Base-by-base conservation (phyloP, 2,888 invertebrate genomes). In the Oxyteleia sp. region DNA sequence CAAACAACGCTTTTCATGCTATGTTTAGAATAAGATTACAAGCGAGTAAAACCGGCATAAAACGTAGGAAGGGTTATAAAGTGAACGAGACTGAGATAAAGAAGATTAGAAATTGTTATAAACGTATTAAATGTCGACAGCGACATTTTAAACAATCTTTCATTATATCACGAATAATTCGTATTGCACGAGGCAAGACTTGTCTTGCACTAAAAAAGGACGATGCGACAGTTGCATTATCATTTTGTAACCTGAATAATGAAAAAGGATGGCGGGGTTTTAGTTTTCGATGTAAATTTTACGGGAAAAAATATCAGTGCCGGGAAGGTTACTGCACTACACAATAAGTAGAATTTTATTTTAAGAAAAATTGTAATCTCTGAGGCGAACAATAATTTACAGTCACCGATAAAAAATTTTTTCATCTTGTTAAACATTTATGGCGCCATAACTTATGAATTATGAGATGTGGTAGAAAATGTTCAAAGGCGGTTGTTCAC, bases 1-100 rank as follows among this genome's bases (percentile, higher is more conserved):
- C n/a, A n/a, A n/a, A n/a, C n/a, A n/a, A n/a, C n/a, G n/a, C 76
- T 66, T 68, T 76, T 68, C 76, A 76, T 51, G 57, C 61, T 43
- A 32, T 45, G 76, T 49, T 76, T 76, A 51, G 76, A 68, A 76
- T 76, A 32, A 45, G 43, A 53, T 76, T 61, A 68, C 68, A 35
- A 66, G 61, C 47, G 20, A 29, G 32, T 18, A 35, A 55, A 51
- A 11, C 32, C 16, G 10, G 13, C 35, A 38, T 45, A 57, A 66
- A 57, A 55, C 43, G 18, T n/a, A 26, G 29, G 8, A 43, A 32
- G 43, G 29, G 15, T 51, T 29, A 61, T 53, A 43, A 16, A 53
- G 53, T 1, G 1, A 13, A 4, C 8, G 4, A 26, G 16, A 16
- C 20, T 5, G 26, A 26, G 32, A 32, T 32, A 32, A 7, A 10